These are phyloP conservation scores for Diorhabda sublineata DNA, from an alignment of 1,140 invertebrate genomes.

Conservation along the genomic window DNA sequence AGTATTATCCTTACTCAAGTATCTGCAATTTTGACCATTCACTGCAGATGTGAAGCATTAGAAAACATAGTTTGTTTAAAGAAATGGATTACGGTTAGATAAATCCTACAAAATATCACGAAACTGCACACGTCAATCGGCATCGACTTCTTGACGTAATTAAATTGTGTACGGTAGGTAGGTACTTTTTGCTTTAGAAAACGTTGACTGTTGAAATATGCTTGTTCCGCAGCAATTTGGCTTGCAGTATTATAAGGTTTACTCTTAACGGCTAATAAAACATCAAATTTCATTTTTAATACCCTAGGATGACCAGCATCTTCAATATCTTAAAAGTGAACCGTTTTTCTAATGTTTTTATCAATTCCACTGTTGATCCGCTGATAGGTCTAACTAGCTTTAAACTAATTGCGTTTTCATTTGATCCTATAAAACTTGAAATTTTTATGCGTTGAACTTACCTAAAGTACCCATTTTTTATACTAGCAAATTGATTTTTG, in stretches of 20 bases:
- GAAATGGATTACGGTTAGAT: background rate
- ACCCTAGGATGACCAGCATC: background rate
- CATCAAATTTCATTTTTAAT: background rate
- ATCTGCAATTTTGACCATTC: background rate
- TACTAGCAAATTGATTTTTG: background rate
- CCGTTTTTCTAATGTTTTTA: background rate
- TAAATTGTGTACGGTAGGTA: background rate
- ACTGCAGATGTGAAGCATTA: background rate
- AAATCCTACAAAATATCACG: background rate
- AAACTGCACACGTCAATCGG: background rate
- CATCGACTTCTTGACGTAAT: background rate
- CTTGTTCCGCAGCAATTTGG: background rate
- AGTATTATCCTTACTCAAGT: no score
- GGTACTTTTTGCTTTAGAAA: background rate
- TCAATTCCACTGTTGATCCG: background rate
- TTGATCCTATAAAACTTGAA: background rate
- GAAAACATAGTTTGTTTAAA: background rate
- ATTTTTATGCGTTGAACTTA: background rate
- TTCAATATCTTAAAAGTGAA: background rate
- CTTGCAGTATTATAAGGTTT: background rate
- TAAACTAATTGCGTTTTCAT: background rate
- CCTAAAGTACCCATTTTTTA: background rate
- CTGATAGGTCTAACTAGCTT: background rate
- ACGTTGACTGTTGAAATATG: background rate
- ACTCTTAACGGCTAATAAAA: background rate